Evolutionary conservation across 2,888 invertebrate species (phyloP), one percentile per base, ranked within the genome.

Genomic region (Zaprionus obscuricornis): DNA sequence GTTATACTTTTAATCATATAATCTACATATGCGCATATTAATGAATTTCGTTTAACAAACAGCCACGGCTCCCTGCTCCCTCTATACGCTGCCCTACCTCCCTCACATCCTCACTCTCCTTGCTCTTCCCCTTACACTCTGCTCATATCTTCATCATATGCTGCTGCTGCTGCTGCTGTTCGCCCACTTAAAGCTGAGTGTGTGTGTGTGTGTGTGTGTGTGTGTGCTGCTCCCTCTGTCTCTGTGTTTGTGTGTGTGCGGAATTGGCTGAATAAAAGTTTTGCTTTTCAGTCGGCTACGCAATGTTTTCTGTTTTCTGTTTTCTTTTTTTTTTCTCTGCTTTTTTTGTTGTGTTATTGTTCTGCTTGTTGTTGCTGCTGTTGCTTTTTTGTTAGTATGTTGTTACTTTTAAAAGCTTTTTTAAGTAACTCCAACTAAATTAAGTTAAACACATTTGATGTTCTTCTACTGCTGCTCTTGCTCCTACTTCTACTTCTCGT

Each of bases 11-110:
- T 73, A 73, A 81, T 78, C 77, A 70, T 52, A 66, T 84, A 84
- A 84, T 78, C 84, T 84, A 73, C 84, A 78, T 84, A 65, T 73
- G 84, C 65, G 81, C 73, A 79, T 77, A 83, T 79, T 83, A 83
- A 77, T 75, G 69, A 72, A 56, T 63, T 65, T 52, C 36, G 22
- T 46, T 36, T n/a, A 36, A 29, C 36, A n/a, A n/a, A 6, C 39
- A 14, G 27, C 22, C 46, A 34, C 29, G 27, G 16, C 37, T 20
- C 37, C n/a, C n/a, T n/a, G n/a, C n/a, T n/a, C n/a, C n/a, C n/a
- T n/a, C n/a, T n/a, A n/a, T n/a, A 22, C 14, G 14, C 10, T 8
- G 8, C n/a, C 3, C 22, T 22, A 6, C 36, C 29, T 5, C 1
- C 16, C 2, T 5, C 20, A 11, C 22, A 26, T 10, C 40, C 24